Evolutionary conservation across 2,113 vertebrate species (phyloP), one percentile per base, ranked within the genome.

Genomic region (Nannobrachium achirus): DNA sequence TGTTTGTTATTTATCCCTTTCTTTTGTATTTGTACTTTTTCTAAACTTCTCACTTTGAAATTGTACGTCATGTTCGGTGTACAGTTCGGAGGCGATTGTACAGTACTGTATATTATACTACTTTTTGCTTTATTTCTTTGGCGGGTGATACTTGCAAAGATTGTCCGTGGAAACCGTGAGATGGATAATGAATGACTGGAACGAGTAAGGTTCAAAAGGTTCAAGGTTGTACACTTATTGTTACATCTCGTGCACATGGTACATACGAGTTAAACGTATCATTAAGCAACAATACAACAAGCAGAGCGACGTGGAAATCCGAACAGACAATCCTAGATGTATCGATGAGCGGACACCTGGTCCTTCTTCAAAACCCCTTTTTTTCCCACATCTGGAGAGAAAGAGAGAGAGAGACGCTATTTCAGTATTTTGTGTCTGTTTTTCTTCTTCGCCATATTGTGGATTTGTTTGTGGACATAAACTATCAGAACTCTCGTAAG

Each of bases 341-440:
- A 93, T 73, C 71, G 69, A 67, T 39, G 65, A 33, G 25, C 2
- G 25, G 69, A 80, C 71, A 63, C 50, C 67, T 46, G 25, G 42
- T 46, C 90, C 89, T 93, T 92, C 92, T 91, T 90, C 91, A 91
- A 84, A 73, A 89, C 92, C 86, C 90, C 88, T 90, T 92, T 89
- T 93, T 88, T 87, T 91, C 83, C 63, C 63, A 79, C 50, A 63
- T 51, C 70, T 67, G 61, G 69, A 84, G 81, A 83, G 60, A 68
- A 78, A 67, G 51, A 33, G 25, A 33, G 25, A 33, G 25, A 33
- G 25, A 33, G 25, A 33, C 25, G 25, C 25, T 55, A 92, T 94
- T 92, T 91, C 94, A 94, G 93, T 95, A 94, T 95, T 74, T 93
- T 88, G 91, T 95, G 95, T 92, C 94, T 95, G 93, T 94, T 51